Conservation (phyloP, 64 coral and sea anemone species). For the Hydrozoanthus tunicans region DNA sequence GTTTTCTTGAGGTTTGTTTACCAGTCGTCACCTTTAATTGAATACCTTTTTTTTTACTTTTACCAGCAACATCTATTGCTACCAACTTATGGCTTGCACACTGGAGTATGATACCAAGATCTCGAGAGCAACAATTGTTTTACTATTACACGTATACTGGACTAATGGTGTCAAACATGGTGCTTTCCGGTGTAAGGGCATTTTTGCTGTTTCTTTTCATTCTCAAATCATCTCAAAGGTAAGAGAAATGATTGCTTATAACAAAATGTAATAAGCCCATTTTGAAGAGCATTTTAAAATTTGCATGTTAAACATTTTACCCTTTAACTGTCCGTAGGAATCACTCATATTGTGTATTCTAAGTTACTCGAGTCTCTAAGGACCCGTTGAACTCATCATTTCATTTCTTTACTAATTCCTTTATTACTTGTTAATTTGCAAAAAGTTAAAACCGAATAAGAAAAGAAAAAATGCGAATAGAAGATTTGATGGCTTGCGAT, state of each 20-base stretch:
- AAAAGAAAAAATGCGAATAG: too few species aligned
- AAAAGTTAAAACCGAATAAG: too few species aligned
- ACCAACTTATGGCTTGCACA: slow-evolving; percentile 30
- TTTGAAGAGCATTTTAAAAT: too few species aligned
- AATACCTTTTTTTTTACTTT: not conserved
- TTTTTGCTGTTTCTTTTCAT: slow-evolving; percentile 24
- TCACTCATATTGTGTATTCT: too few species aligned
- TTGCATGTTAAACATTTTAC: too few species aligned
- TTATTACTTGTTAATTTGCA: too few species aligned
- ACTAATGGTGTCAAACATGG: slow-evolving; percentile 19
- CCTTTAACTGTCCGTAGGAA: too few species aligned
- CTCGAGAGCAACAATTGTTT: not conserved
- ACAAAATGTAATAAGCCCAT: not conserved
- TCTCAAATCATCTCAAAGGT: slow-evolving; percentile 46
- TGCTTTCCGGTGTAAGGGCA: slow-evolving; percentile 19
- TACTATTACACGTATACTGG: slow-evolving; percentile 25
- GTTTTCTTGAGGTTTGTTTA: too few species aligned
- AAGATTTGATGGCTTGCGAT: too few species aligned
- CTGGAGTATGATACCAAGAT: slow-evolving; percentile 23
- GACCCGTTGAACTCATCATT: too few species aligned
- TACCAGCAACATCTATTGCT: slow-evolving; percentile 28
- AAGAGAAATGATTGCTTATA: not conserved
- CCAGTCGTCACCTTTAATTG: not conserved
- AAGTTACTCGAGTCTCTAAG: too few species aligned
- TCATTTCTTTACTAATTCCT: too few species aligned